Conservation (phyloP, 2,113 vertebrate genomes). For the Menura novaehollandiae region DNA sequence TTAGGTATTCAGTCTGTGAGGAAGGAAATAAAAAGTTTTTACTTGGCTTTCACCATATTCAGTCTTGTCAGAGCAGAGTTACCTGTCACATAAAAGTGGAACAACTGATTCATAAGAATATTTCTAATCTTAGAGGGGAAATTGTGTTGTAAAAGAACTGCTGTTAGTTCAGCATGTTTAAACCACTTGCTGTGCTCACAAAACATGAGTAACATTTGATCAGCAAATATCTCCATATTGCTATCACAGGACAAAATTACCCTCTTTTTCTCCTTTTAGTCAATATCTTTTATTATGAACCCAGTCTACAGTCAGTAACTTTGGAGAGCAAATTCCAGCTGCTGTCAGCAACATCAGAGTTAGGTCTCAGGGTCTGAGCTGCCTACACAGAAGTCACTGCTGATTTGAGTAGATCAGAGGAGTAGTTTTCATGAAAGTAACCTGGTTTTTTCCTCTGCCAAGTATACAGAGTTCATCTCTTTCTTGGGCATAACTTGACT, state of each 20-base stretch:
- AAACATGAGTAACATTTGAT: background rate
- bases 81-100: background rate
- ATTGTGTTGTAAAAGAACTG: background rate
- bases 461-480: fast-evolving
- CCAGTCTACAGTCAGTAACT: background rate
- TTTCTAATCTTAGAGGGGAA: background rate
- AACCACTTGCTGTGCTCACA: background rate
- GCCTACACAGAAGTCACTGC: background rate
- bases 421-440: background rate
- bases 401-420: background rate
- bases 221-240: background rate
- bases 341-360: background rate
- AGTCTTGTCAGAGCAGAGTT: background rate
- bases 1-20: background rate
- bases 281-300: background rate
- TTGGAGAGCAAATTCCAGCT: background rate
- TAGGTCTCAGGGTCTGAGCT: background rate
- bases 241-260: background rate
- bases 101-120: background rate
- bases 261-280: background rate
- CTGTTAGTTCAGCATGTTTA: background rate
- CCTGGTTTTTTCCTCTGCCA: background rate
- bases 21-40: background rate
- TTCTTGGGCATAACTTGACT: background rate
- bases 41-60: background rate